Evolutionary conservation across 1,140 invertebrate genomes (phyloP).

Genomic region (Stegodyphus mimosarum): DNA sequence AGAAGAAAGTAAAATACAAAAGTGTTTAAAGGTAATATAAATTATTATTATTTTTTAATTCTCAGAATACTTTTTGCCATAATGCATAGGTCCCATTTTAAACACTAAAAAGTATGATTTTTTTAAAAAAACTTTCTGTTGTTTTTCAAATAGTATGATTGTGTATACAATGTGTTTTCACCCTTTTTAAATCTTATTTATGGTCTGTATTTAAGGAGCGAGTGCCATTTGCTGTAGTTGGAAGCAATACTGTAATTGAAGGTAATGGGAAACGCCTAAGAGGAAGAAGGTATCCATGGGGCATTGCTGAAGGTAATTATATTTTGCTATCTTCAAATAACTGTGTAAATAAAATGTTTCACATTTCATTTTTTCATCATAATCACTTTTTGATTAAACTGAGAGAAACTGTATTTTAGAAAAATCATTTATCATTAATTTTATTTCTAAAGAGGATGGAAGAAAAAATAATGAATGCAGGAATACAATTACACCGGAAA

Average conservation of each 20-base stretch:
- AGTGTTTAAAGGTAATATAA: slow-evolving; percentile 73
- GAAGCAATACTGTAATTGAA: slow-evolving; percentile 95
- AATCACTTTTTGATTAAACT: too few species aligned
- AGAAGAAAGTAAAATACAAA: slow-evolving; percentile 76
- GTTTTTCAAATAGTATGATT: background rate
- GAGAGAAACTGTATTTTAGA: too few species aligned
- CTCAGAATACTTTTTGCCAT: too few species aligned
- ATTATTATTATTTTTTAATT: too few species aligned
- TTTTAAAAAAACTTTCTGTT: background rate
- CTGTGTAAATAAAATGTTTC: too few species aligned
- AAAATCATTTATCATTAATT: too few species aligned
- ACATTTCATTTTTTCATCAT: too few species aligned
- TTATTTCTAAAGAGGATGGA: too few species aligned
- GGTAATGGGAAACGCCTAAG: slow-evolving; percentile 72
- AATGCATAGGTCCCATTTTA: too few species aligned
- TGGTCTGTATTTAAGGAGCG: slow-evolving; percentile 67
- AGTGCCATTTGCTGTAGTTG: slow-evolving; percentile 98
- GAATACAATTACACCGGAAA: too few species aligned
- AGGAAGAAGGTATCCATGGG: slow-evolving; percentile 97
- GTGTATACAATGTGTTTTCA: background rate
- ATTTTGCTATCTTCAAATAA: background rate
- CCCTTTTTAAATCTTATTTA: background rate
- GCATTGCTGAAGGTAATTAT: slow-evolving; percentile 85
- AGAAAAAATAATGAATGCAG: too few species aligned
- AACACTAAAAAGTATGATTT: background rate